Evolutionary conservation across 2,888 invertebrate genomes (phyloP).

Genomic region (Meloe dianella): DNA sequence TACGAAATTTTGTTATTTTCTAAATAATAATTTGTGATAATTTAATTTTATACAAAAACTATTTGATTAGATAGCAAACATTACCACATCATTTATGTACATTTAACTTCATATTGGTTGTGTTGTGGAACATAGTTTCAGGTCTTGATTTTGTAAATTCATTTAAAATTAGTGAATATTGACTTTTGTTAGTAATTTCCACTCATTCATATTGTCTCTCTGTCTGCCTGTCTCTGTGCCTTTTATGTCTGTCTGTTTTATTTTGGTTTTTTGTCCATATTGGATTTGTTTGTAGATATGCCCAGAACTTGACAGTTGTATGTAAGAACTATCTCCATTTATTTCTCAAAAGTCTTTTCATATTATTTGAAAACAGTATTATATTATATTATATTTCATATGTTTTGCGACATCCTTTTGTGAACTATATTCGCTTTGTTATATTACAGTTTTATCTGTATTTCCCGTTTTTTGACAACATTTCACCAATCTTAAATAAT

Average conservation of each 20-base stretch:
- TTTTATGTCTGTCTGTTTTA: neutral
- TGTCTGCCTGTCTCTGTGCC: no score
- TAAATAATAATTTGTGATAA: neutral
- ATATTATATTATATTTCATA: no score
- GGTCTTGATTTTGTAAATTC: neutral
- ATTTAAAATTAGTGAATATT: neutral
- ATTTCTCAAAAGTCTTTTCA: conserved; percentile 26
- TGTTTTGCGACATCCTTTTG: conserved; percentile 26
- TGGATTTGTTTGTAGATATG: neutral
- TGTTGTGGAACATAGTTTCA: neutral
- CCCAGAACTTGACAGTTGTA: conserved; percentile 14
- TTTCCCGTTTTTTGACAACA: conserved; percentile 32
- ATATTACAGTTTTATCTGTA: conserved; percentile 30
- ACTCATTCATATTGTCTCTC: neutral
- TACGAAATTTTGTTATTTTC: neutral
- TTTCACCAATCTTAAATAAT: conserved; percentile 32
- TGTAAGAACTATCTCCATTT: conserved; percentile 31
- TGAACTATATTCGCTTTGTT: conserved; percentile 32
- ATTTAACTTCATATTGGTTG: neutral
- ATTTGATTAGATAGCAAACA: neutral
- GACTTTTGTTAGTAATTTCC: neutral
- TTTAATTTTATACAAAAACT: neutral
- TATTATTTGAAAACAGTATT: conserved; percentile 29
- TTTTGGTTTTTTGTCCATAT: neutral
- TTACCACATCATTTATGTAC: neutral